A percentile compares a stretch with the other conserved stretches of the same genome.
phyloP scores from a whole-genome alignment of 2,888 invertebrate species.

The Galerucella nymphaeae region DNA sequence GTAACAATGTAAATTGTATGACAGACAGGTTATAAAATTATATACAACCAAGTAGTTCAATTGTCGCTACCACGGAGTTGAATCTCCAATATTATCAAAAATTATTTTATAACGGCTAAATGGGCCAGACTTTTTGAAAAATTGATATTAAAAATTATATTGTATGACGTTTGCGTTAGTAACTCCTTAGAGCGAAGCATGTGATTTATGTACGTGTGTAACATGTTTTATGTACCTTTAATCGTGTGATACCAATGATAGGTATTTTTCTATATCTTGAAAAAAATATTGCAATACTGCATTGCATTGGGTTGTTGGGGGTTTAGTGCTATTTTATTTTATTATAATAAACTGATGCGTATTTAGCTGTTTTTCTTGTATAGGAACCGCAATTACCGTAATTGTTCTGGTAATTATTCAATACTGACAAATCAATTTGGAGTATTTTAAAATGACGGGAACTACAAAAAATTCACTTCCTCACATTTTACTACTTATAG shows the following conservation, averaged over 20 bases:
- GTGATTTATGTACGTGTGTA: slow-evolving; percentile 2
- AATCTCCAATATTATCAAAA: background rate
- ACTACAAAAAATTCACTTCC: too few relatives aligned
- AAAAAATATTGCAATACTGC: too few relatives aligned
- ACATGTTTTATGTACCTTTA: background rate
- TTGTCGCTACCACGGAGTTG: too few relatives aligned
- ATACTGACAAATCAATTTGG: background rate
- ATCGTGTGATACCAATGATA: slow-evolving; percentile 2
- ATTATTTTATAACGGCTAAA: background rate
- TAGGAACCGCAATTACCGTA: background rate
- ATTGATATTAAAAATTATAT: slow-evolving; percentile 4
- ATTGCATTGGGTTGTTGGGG: too few relatives aligned
- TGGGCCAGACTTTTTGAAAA: background rate
- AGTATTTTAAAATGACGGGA: too few relatives aligned
- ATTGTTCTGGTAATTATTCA: background rate
- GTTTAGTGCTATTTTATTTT: background rate
- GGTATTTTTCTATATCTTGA: background rate
- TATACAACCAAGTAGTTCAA: too few relatives aligned
- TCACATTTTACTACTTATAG: too few relatives aligned
- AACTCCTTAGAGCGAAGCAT: slow-evolving; percentile 1
- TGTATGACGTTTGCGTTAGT: background rate
- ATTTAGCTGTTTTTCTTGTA: background rate
- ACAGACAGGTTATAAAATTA: too few relatives aligned
- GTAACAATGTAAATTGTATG: too few relatives aligned
- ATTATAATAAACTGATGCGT: background rate